phyloP scores from a whole-genome alignment of 2,113 vertebrate species.

The Syngnathus scovelli region DNA sequence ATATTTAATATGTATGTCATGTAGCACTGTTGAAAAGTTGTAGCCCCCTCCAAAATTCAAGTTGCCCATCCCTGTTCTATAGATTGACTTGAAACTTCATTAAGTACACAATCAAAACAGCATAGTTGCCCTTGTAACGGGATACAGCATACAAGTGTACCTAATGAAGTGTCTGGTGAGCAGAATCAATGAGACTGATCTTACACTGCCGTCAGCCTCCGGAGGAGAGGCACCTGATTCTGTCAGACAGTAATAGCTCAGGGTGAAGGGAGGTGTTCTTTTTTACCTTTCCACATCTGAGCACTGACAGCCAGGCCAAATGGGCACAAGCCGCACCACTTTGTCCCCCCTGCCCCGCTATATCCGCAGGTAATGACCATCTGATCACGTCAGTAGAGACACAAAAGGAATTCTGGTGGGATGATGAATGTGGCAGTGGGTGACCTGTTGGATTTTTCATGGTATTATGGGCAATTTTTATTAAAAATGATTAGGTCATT shows the following conservation, averaged over 20 bases:
- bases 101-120: background rate
- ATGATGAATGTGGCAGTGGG: background rate
- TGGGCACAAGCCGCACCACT: constrained; percentile 15
- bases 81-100: background rate
- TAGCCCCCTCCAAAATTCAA: too few species aligned
- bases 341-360: constrained; percentile 21
- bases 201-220: constrained; percentile 22
- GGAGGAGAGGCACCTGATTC: constrained; percentile 33
- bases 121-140: background rate
- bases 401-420: background rate
- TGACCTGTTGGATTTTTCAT: background rate
- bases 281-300: constrained; percentile 27
- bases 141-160: background rate
- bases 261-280: constrained; percentile 40
- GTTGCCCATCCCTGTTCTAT: too few species aligned
- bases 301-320: constrained; percentile 46
- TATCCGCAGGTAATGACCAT: constrained; percentile 11
- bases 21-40: too few species aligned
- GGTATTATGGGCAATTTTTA: background rate
- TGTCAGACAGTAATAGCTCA: constrained; percentile 57
- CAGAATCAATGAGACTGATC: constrained; percentile 19
- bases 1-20: too few species aligned
- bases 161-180: constrained; percentile 5
- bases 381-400: background rate
- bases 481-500: background rate